Evolutionary conservation across 2,888 invertebrate species (phyloP).

Genomic region (Gymnoscelis rufifasciata): DNA sequence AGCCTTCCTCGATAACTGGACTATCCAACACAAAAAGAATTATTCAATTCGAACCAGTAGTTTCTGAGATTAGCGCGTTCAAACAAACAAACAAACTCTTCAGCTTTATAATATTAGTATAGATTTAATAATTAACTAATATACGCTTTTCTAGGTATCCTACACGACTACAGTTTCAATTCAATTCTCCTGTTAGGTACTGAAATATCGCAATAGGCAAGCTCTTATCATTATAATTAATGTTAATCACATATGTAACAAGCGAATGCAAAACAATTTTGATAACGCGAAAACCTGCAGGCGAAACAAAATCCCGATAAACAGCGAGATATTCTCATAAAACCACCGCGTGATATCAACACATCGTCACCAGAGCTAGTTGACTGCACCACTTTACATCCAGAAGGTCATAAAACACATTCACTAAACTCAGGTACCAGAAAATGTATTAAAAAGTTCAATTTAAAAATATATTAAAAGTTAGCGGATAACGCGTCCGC

Average conservation of each 20-base stretch:
- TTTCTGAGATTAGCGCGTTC: no score
- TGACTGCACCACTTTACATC: constrained; percentile 26
- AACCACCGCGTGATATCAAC: constrained; percentile 9
- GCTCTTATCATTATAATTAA: constrained; percentile 14
- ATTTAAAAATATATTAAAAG: constrained; percentile 15
- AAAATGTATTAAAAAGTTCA: constrained; percentile 12
- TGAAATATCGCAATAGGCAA: constrained; percentile 14
- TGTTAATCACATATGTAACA: constrained; percentile 24
- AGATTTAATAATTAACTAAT: not conserved
- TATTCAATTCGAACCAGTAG: no score
- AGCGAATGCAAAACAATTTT: constrained; percentile 16
- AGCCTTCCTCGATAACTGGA: no score
- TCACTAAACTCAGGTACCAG: constrained; percentile 6
- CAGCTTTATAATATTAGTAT: no score
- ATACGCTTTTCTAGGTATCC: not conserved
- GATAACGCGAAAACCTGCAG: constrained; percentile 16
- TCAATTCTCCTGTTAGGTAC: not conserved
- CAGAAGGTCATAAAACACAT: constrained; percentile 16
- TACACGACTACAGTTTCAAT: not conserved
- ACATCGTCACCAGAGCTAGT: constrained; percentile 50
- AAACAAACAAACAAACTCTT: no score
- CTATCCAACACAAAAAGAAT: no score
- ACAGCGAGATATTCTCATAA: constrained; percentile 7
- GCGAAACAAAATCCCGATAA: constrained; percentile 21
- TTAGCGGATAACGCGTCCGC: constrained; percentile 45